Base-by-base conservation (phyloP, 2,888 invertebrate genomes). In the Anorthoa munda region DNA sequence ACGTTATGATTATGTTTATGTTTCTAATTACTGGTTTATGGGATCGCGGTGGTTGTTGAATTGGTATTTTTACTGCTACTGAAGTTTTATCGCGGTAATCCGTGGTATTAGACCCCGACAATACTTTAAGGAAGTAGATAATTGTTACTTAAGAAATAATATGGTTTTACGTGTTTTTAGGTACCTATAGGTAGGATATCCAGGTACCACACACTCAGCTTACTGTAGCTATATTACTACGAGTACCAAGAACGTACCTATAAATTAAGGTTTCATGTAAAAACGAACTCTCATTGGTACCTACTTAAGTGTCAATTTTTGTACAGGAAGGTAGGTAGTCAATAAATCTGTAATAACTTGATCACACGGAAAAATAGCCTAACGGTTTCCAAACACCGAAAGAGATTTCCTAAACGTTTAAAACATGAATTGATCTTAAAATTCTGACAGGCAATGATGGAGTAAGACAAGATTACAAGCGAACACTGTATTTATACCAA, bases 11-110 rank as follows among this genome's bases (percentile, higher is more conserved):
- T 77, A 79, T 77, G 63, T 79, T 78, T 82, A 79, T 74, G 68
- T 83, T 75, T 77, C 53, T 78, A 86, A 79, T 81, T 72, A 85
- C 82, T 73, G 61, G 71, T 79, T 48, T 78, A 77, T 51, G 71
- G 51, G 53, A 61, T 63, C 50, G 46, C 61, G 50, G 39, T 61
- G 63, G 55, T 72, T 66, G 46, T 73, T 66, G 13, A 48, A 68
- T 70, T 77, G 51, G 7, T 39, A 45, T 51, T 66, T 70, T 56
- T 50, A 59, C 71, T 31, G 68, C 45, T 63, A 63, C 60, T 60
- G 60, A 12, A n/a, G 13, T 67, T 61, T 76, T 81, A 61, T 77
- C 26, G 53, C 18, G 21, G 45, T 23, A 18, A 12, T 56, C 39
- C 12, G 21, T 48, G 15, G 18, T 26, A 71, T 71, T n/a, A 9